phyloP scores from a whole-genome alignment of 2,797 vertebrate species.

The Leuciscus waleckii region DNA sequence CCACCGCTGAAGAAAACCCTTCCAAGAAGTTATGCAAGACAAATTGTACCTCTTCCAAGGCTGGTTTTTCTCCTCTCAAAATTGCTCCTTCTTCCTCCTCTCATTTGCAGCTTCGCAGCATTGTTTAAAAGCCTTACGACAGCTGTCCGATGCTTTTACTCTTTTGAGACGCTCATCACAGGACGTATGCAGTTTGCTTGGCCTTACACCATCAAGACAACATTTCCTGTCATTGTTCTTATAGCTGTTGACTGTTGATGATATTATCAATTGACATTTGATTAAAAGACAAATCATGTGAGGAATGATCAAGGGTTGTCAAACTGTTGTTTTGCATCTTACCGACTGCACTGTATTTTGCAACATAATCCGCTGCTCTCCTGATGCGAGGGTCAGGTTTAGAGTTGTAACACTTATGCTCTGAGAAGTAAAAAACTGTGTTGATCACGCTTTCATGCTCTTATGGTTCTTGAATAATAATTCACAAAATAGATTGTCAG shows the following conservation, averaged over 20 bases:
- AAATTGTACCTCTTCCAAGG: constrained; percentile 71
- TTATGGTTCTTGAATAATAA: neutral
- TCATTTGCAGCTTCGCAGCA: constrained; percentile 70
- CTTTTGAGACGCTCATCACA: constrained; percentile 63
- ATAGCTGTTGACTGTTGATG: constrained; percentile 65
- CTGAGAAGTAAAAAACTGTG: constrained; percentile 54
- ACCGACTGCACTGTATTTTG: constrained; percentile 62
- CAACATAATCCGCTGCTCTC: constrained; percentile 58
- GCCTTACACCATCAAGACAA: constrained; percentile 73
- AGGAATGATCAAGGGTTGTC: neutral
- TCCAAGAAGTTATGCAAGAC: constrained; percentile 14
- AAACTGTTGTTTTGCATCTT: constrained; percentile 30
- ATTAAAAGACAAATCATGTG: neutral
- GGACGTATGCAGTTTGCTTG: constrained; percentile 56
- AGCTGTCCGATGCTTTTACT: neutral
- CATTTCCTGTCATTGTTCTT: constrained; percentile 61
- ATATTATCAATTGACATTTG: neutral
- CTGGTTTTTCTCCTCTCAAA: constrained; percentile 17
- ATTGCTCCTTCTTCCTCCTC: constrained; percentile 53
- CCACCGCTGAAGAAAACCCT: neutral
- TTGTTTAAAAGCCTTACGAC: constrained; percentile 60
- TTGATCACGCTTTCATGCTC: neutral
- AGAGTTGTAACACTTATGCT: constrained; percentile 59
- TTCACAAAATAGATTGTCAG: neutral
- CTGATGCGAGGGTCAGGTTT: constrained; percentile 51